Evolutionary conservation across 2,113 vertebrate genomes (phyloP), one percentile per base, ranked within the genome.

Genomic region (Eretmodus cyanostictus): DNA sequence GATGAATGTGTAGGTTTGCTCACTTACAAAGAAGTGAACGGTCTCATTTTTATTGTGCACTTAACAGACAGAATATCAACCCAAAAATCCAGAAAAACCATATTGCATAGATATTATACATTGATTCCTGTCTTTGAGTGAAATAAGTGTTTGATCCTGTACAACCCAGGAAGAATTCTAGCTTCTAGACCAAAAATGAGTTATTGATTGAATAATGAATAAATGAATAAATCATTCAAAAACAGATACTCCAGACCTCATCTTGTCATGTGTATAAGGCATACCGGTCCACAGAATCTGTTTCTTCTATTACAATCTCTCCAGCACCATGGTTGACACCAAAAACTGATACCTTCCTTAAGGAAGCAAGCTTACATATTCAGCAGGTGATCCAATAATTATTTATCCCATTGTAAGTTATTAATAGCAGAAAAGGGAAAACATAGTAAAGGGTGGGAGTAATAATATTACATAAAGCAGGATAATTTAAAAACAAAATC

Each of bases 271-370:
- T 68, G 63, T n/a, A 66, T 36, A 36, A 38, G 17, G 31, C 17
- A 66, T 66, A 66, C 10, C 0, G 3, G 0, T 40, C 63, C 34
- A 68, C 36, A 66, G 61, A 22, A 66, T 66, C 61, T 0, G 19
- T 66, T 66, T 38, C 34, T 2, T 66, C 34, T 34, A 68, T 68
- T 40, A 13, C 11, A 40, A 68, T 22, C 63, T 40, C 11, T 68
- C 36, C 7, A 68, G 19, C 34, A 68, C 61, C 61, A 66, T 66
- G 19, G 19, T 5, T 2, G 10, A 38, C 1, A 13, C 34, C 63
- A 13, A 68, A 68, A 38, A 68, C 19, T 5, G 11, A 68, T 22
- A 2, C 34, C 34, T 22, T 68, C 5, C 31, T 66, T 12, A 63
- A 63, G 1, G 59, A 22, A 66, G 61, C 34, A 38, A 66, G 34